A percentile compares a stretch with the other conserved stretches of the same genome.
Evolutionary conservation across 2,113 vertebrate species (phyloP).

Genomic region (Motacilla tschutschensis): DNA sequence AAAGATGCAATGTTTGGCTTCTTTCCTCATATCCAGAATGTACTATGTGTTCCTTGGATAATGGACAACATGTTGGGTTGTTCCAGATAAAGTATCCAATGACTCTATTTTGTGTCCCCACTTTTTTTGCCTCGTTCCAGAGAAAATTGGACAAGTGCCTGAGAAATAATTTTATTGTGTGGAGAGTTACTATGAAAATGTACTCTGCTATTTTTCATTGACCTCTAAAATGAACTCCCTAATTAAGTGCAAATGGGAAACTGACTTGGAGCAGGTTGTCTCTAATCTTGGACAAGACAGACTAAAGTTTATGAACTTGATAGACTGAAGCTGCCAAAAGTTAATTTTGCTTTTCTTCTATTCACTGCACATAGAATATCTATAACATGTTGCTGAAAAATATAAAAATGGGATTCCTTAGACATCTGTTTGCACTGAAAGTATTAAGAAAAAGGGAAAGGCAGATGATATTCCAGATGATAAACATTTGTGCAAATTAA

Average conservation of each 20-base stretch:
- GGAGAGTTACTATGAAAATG: constrained; percentile 74
- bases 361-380: constrained; percentile 59
- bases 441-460: background rate
- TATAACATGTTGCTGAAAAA: constrained; percentile 63
- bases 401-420: constrained; percentile 62
- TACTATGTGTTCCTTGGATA: constrained; percentile 77
- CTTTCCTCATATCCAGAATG: constrained; percentile 66
- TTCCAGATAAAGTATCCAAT: constrained; percentile 80
- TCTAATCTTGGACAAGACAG: constrained; percentile 74
- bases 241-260: constrained; percentile 83
- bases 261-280: constrained; percentile 73
- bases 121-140: constrained; percentile 72
- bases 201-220: constrained; percentile 70
- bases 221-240: constrained; percentile 77
- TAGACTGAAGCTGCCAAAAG: constrained; percentile 68
- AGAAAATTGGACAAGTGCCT: constrained; percentile 71
- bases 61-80: constrained; percentile 59
- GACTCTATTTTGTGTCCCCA: constrained; percentile 67
- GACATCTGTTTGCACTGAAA: constrained; percentile 70
- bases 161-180: constrained; percentile 78
- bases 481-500: constrained; percentile 50
- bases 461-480: constrained; percentile 32
- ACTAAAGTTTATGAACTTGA: constrained; percentile 79
- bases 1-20: constrained; percentile 62
- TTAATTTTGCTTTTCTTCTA: constrained; percentile 67